A percentile compares a stretch with the other conserved stretches of the same genome.
These are phyloP conservation scores for Rhamnusium bicolor DNA, from an alignment of 2,888 invertebrate species.

Conservation along the genomic window DNA sequence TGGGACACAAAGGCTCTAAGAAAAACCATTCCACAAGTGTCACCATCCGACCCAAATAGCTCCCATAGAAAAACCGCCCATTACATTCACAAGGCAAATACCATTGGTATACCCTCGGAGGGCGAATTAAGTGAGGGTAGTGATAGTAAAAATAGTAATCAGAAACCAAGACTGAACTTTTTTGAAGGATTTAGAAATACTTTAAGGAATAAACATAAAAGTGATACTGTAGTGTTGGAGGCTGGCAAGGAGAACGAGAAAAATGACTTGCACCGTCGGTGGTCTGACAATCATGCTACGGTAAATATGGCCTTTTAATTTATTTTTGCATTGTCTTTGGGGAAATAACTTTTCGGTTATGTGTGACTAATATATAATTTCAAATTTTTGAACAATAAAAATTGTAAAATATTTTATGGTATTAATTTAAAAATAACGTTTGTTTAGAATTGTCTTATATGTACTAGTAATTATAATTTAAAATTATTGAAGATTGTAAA, in stretches of 20 bases:
- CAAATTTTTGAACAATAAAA: slow-evolving; percentile 1
- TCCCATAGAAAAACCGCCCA: slow-evolving; percentile 61
- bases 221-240: slow-evolving; percentile 68
- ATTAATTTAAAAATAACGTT: neutral
- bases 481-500: too few relatives aligned
- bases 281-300: slow-evolving; percentile 70
- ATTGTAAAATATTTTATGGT: neutral
- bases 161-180: slow-evolving; percentile 67
- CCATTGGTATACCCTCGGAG: slow-evolving; percentile 75
- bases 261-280: slow-evolving; percentile 68
- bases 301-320: slow-evolving; percentile 59
- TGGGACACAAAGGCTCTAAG: slow-evolving; percentile 71
- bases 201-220: slow-evolving; percentile 72
- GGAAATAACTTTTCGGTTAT: neutral
- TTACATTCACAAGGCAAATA: slow-evolving; percentile 72
- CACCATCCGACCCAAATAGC: slow-evolving; percentile 48
- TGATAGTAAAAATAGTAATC: slow-evolving; percentile 71
- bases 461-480: too few relatives aligned
- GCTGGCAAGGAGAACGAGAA: slow-evolving; percentile 64
- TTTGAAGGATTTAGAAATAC: slow-evolving; percentile 79
- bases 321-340: neutral
- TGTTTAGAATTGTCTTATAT: too few relatives aligned
- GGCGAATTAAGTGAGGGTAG: slow-evolving; percentile 67
- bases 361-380: neutral
- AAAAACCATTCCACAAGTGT: slow-evolving; percentile 67